These are phyloP conservation scores for Microtus pennsylvanicus DNA, from an alignment of 2,113 vertebrate species.

Conservation along the genomic window DNA sequence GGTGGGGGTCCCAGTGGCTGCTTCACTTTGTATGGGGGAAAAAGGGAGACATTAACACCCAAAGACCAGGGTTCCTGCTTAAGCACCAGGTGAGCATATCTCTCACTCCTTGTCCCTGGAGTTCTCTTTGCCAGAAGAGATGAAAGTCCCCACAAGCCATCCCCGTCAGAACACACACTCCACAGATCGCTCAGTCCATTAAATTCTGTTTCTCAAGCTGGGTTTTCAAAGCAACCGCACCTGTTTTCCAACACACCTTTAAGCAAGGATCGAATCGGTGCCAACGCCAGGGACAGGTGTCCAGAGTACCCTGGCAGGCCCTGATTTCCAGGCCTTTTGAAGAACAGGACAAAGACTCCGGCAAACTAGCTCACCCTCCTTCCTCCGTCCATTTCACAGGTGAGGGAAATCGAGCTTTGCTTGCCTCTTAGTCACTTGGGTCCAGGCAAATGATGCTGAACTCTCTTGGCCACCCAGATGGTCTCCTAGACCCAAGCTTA, in stretches of 20 bases:
- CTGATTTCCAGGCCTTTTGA: background rate
- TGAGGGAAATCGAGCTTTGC: background rate
- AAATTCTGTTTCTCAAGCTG: background rate
- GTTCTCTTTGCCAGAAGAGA: background rate
- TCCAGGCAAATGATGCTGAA: background rate
- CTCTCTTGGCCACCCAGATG: background rate
- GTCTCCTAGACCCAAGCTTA: background rate
- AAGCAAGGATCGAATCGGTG: accelerated
- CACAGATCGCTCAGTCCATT: background rate
- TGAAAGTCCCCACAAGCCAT: background rate
- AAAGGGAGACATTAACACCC: background rate
- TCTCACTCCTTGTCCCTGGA: background rate
- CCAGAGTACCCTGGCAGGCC: background rate
- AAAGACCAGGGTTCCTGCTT: background rate
- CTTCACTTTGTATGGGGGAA: background rate
- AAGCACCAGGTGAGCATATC: too few species aligned
- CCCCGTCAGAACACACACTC: background rate
- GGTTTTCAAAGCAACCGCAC: background rate
- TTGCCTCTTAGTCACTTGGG: accelerated
- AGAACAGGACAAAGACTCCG: background rate
- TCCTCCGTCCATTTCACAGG: background rate
- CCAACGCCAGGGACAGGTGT: background rate
- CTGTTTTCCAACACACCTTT: too few species aligned
- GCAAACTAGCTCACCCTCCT: too few species aligned
- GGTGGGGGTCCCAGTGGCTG: background rate